A percentile compares a stretch with the other conserved stretches of the same genome.
Evolutionary conservation across 1,140 invertebrate genomes (phyloP).

Genomic region (Triops longicaudatus): DNA sequence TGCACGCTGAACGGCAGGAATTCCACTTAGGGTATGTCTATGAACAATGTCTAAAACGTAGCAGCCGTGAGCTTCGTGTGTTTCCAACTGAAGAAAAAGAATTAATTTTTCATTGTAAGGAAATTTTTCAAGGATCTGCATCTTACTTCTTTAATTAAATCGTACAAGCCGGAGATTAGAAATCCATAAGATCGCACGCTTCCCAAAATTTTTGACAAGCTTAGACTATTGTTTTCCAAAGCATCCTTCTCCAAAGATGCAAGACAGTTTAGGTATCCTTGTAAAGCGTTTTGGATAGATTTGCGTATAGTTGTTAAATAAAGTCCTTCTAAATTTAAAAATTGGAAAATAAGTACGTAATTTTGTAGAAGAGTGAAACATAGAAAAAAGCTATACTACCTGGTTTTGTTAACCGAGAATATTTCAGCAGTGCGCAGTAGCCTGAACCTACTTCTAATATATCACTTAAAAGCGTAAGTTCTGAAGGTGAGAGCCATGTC

Average conservation of each 20-base stretch:
- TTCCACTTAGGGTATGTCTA: background rate
- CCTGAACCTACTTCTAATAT: background rate
- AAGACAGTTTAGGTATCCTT: background rate
- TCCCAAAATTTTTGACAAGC: background rate
- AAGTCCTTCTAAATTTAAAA: background rate
- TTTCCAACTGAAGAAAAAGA: background rate
- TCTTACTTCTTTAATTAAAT: background rate
- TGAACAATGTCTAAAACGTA: background rate
- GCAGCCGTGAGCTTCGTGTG: background rate
- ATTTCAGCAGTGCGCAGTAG: background rate
- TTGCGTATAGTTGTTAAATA: background rate
- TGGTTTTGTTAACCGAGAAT: background rate
- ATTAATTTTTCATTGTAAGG: background rate
- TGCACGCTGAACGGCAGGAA: background rate
- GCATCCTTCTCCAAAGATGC: background rate
- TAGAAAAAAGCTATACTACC: background rate
- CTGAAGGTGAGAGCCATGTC: background rate
- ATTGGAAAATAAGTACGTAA: background rate
- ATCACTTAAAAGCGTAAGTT: background rate
- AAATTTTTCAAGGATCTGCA: background rate
- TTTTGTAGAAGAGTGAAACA: background rate
- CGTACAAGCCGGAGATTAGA: background rate
- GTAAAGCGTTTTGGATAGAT: background rate
- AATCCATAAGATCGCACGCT: background rate
- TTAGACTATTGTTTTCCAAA: background rate